phyloP scores from a whole-genome alignment of 2,113 vertebrate genomes.

The Hippocampus zosterae region DNA sequence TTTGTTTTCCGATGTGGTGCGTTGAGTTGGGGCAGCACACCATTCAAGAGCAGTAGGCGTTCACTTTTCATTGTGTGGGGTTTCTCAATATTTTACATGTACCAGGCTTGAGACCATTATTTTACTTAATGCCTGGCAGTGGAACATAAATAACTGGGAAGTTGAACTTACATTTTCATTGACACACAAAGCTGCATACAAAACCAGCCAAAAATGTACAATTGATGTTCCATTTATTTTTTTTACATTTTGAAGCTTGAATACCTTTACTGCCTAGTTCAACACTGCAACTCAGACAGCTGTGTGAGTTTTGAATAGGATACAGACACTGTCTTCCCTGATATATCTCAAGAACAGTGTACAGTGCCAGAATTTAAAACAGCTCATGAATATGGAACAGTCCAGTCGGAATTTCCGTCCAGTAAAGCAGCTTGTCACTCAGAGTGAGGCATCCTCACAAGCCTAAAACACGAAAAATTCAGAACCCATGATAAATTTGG shows the following conservation, averaged over 20 bases:
- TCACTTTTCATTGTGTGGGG: background rate
- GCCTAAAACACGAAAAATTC: conserved; percentile 73
- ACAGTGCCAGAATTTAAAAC: conserved; percentile 75
- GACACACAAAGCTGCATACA: conserved; percentile 25
- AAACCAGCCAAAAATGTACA: conserved; percentile 38
- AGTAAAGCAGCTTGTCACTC: conserved; percentile 77
- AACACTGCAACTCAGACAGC: conserved; percentile 49
- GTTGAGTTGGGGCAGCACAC: background rate
- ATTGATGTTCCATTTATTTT: background rate
- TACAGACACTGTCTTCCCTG: conserved; percentile 57
- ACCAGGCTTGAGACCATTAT: background rate
- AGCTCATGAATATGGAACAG: conserved; percentile 77
- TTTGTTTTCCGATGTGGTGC: too few relatives aligned
- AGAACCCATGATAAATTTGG: conserved; percentile 73
- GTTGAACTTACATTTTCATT: conserved; percentile 13
- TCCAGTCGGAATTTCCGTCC: conserved; percentile 71
- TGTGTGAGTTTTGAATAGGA: conserved; percentile 51
- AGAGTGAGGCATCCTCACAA: conserved; percentile 71
- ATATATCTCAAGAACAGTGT: conserved; percentile 66
- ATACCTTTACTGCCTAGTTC: conserved; percentile 30
- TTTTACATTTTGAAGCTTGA: conserved; percentile 37
- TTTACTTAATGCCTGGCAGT: background rate
- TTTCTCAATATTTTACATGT: background rate
- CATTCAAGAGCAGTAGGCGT: background rate
- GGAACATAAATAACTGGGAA: conserved; percentile 14